Base-by-base conservation (phyloP, 1,140 invertebrate genomes). In the Palaemon carinicauda region DNA sequence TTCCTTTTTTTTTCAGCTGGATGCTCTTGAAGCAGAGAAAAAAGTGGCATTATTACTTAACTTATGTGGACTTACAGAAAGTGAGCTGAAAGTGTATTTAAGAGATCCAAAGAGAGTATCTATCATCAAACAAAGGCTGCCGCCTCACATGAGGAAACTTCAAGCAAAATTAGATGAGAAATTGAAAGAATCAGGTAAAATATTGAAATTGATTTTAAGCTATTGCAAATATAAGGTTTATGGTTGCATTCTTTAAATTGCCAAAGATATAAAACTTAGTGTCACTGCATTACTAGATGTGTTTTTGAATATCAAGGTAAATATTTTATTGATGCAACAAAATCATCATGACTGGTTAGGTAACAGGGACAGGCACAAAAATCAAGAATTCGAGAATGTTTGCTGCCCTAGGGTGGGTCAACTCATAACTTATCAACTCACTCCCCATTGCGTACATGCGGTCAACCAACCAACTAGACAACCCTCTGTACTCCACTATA, bases 41-140 rank as follows among this genome's bases (percentile, higher is more conserved):
- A 85, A 85, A 33, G 75, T 85, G 14, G 54, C 56, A 15, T 29
- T 85, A 33, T 21, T 85, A n/a, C 19, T 85, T 19, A 65, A 53
- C 17, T 33, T 85, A 54, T 69, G 74, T 85, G 82, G 82, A 17
- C 33, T 85, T 17, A 77, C 82, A 52, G 82, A 85, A 50, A 74
- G 82, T 33, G 82, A 85, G 33, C 19, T 85, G 56, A 78, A 69
- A 24, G 82, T 85, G 14, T 85, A 78, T 14, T 33, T 85, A 53
- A 60, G 82, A 41, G 82, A 85, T n/a, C 69, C 82, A 17, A n/a
- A 50, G 3, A 77, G 56, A 41, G 69, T 73, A 29, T 65, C 31
- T 41, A 78, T 85, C 24, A 29, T 85, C 74, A 85, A 85, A 24
- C 82, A 85, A 51, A 85, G 52, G 33, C n/a, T 85, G 24, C 82